Conservation (phyloP, 2,113 vertebrate species). For the Xenopus laevis region DNA sequence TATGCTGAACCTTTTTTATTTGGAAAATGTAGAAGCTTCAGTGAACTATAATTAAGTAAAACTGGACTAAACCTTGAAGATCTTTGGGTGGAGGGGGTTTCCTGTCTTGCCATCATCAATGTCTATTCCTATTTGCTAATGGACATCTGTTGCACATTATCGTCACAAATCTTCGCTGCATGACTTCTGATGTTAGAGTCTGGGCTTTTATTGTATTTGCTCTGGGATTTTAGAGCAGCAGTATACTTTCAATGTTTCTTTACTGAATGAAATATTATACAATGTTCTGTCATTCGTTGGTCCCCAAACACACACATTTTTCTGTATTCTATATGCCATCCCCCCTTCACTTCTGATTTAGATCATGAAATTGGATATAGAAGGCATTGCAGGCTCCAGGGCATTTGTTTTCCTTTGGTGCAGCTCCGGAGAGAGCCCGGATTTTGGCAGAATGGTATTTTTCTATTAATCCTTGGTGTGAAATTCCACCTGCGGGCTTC, state of each 20-base stretch:
- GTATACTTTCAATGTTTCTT: constrained; percentile 3
- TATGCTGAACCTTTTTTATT: too few species aligned
- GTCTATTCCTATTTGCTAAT: background rate
- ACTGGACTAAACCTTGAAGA: too few species aligned
- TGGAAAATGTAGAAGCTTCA: too few species aligned
- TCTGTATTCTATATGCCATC: background rate
- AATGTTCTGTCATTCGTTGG: background rate
- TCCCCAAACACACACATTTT: background rate
- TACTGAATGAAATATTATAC: background rate
- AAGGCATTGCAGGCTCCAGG: constrained; percentile 88
- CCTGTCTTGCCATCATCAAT: background rate
- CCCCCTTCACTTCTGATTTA: constrained; percentile 46
- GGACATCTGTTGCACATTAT: constrained; percentile 26
- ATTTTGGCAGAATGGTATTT: constrained; percentile 89
- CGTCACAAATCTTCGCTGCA: background rate
- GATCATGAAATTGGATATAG: constrained; percentile 99
- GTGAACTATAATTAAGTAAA: too few species aligned
- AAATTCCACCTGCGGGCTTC: background rate
- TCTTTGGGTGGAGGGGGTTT: too few species aligned
- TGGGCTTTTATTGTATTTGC: background rate
- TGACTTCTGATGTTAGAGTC: background rate
- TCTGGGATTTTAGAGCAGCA: background rate
- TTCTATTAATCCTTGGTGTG: constrained; percentile 9
- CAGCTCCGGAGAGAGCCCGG: constrained; percentile 91
- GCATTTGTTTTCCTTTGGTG: constrained; percentile 98